Evolutionary conservation across 2,797 vertebrate genomes (phyloP).

Genomic region (Oreochromis mossambicus): DNA sequence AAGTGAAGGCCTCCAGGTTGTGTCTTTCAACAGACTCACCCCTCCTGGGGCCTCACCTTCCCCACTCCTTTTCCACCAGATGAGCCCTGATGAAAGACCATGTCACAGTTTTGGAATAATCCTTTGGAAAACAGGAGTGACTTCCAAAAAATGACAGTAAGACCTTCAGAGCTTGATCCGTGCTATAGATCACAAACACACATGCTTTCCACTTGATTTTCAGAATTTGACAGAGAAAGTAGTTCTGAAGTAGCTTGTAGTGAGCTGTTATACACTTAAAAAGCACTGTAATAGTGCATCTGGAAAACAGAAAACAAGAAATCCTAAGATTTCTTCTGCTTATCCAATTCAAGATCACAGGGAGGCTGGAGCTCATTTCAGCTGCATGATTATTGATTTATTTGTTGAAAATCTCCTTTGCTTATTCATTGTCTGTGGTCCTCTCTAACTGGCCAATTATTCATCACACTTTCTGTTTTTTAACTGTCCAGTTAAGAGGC

Average conservation of each 20-base stretch:
- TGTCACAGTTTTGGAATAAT: constrained; percentile 34
- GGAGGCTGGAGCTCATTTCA: neutral
- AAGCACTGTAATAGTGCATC: neutral
- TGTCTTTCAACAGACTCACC: constrained; percentile 34
- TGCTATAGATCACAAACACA: constrained; percentile 12
- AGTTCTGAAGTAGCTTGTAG: neutral
- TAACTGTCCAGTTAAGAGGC: constrained; percentile 29
- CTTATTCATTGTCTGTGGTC: neutral
- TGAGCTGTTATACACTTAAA: neutral
- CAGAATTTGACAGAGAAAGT: neutral
- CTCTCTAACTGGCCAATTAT: neutral
- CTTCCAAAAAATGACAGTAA: constrained; percentile 23
- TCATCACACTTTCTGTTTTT: constrained; percentile 19
- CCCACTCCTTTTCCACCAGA: constrained; percentile 36
- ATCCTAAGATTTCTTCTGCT: neutral
- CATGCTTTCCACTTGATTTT: constrained; percentile 12
- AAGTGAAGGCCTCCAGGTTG: constrained; percentile 52
- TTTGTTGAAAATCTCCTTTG: neutral
- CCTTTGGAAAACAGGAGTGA: constrained; percentile 48
- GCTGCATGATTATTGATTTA: neutral
- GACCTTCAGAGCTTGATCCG: neutral
- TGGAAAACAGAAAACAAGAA: neutral
- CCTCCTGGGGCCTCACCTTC: constrained; percentile 57
- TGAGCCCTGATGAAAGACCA: constrained; percentile 46
- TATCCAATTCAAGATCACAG: neutral